Evolutionary conservation across 2,888 invertebrate species (phyloP).

Genomic region (Listrodromus nycthemerus): DNA sequence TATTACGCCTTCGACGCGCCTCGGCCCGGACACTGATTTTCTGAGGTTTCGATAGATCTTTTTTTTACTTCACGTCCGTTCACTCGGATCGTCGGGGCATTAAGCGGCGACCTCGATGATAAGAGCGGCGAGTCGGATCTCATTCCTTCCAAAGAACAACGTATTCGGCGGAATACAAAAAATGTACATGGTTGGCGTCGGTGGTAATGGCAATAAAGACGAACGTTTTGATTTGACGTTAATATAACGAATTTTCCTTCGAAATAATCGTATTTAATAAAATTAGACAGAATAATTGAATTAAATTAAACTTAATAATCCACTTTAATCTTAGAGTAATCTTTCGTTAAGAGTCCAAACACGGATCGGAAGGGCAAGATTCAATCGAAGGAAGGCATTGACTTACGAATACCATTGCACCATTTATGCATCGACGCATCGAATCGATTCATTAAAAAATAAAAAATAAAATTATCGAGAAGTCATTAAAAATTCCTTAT

Average conservation of each 20-base stretch:
- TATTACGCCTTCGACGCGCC: slow-evolving; percentile 30
- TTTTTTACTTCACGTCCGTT: slow-evolving; percentile 59
- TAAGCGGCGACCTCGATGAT: slow-evolving; percentile 58
- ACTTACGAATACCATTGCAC: neutral
- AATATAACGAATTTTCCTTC: neutral
- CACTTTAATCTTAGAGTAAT: neutral
- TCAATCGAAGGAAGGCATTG: no score
- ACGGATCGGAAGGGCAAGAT: neutral
- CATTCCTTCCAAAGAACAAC: slow-evolving; percentile 11
- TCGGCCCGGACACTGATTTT: slow-evolving; percentile 21
- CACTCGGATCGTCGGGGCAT: slow-evolving; percentile 27
- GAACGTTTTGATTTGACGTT: slow-evolving; percentile 7
- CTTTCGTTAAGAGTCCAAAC: neutral
- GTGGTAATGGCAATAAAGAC: neutral
- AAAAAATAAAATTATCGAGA: no score
- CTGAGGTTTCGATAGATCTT: slow-evolving; percentile 74
- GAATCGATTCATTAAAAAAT: neutral
- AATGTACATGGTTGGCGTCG: slow-evolving; percentile 38
- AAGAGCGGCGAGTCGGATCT: slow-evolving; percentile 50
- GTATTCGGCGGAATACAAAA: neutral
- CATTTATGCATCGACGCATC: neutral
- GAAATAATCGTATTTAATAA: neutral
- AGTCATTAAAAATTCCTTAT: neutral
- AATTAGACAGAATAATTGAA: neutral
- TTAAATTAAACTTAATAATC: neutral